Base-by-base conservation (phyloP, 2,888 invertebrate species). In the Archips xylosteana region DNA sequence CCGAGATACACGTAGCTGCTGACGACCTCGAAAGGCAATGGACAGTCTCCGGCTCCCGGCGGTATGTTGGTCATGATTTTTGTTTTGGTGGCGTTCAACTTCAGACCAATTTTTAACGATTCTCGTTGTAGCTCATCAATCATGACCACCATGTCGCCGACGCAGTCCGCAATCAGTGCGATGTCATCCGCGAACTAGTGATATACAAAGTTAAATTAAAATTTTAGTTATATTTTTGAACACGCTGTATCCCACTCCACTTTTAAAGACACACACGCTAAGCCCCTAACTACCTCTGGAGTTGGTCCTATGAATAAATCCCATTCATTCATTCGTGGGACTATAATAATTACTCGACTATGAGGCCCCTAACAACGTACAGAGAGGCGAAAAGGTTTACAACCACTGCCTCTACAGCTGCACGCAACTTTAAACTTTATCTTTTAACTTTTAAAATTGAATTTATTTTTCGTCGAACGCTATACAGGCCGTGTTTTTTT, bases 301-400 rank as follows among this genome's bases (percentile, higher is more conserved):
- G 78, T 79, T 73, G 76, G 79, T 77, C 80, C 81, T 78, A 82
- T 83, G 83, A 82, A 82, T 79, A 82, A 80, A 71, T 78, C 77
- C 79, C 83, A 82, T 83, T 81, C 80, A 82, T 76, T 71, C 76
- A 45, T 51, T 77, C 82, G 82, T 82, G 82, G 80, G 82, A 83
- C 76, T 68, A 74, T 80, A 76, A 79, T 83, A 83, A 83, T 83
- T 82, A 82, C 80, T 74, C 71, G 65, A 77, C 74, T 74, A 74
- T 64, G 64, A 73, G 69, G 63, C 61, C 54, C 45, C 67, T 72
- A 67, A 72, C 67, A 67, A 62, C 67, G 47, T 69, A 74, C 74
- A 47, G 54, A 15, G 62, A 45, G 13, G 34, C 36, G 13, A 74
- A 74, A 69, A 74, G 69, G 65, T 74, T 74, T 65, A 51, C 65